These are phyloP conservation scores for Phenacoccus solenopsis DNA, from an alignment of 1,140 invertebrate species.

Conservation along the genomic window DNA sequence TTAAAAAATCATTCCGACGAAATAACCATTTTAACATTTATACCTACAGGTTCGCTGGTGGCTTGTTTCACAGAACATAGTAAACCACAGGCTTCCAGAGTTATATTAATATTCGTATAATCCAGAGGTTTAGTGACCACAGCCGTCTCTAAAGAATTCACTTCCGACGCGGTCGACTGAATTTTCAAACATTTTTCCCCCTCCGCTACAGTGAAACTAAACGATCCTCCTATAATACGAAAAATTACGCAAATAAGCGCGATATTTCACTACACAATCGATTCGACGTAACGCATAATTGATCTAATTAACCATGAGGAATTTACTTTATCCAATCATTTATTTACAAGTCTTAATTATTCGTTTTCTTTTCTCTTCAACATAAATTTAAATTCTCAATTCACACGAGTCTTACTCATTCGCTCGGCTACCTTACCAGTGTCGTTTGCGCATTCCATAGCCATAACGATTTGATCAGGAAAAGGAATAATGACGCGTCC, in stretches of 20 bases:
- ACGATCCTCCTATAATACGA: not conserved
- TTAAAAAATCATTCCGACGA: too few species aligned
- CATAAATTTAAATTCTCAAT: too few species aligned
- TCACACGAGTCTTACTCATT: too few species aligned
- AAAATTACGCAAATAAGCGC: too few species aligned
- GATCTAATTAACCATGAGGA: too few species aligned
- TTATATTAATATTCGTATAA: conserved; percentile 6
- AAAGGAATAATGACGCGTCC: conserved; percentile 51
- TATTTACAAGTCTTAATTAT: too few species aligned
- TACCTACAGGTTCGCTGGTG: not conserved
- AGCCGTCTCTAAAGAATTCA: not conserved
- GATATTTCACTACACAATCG: too few species aligned
- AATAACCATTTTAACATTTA: not conserved
- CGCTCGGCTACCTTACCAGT: too few species aligned
- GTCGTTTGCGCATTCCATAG: conserved; percentile 36
- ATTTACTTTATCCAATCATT: too few species aligned
- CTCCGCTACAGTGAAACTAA: not conserved
- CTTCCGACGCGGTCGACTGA: not conserved
- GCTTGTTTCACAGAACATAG: not conserved
- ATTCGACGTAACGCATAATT: too few species aligned
- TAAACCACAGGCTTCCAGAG: not conserved
- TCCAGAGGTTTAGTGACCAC: not conserved
- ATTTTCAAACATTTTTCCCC: conserved; percentile 2
- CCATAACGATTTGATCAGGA: conserved; percentile 45
- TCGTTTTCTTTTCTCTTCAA: too few species aligned